A percentile compares a stretch with the other conserved stretches of the same genome.
phyloP scores from a whole-genome alignment of 2,797 vertebrate genomes.

The Nannoperca obscura region DNA sequence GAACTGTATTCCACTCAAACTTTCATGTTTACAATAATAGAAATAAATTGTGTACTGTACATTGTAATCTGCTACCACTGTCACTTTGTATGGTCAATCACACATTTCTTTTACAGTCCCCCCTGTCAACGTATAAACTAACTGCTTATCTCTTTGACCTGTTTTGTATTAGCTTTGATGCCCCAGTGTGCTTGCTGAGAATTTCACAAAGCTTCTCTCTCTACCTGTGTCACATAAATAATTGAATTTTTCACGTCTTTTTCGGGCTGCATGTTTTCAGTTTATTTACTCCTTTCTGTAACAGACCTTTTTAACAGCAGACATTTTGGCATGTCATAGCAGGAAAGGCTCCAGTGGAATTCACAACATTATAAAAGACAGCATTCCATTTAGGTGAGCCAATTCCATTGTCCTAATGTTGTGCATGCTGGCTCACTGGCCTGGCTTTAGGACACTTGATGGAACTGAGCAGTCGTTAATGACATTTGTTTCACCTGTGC shows the following conservation, averaged over 20 bases:
- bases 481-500: background rate
- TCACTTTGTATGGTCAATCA: background rate
- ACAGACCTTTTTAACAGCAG: background rate
- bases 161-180: background rate
- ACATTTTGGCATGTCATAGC: background rate
- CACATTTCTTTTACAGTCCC: background rate
- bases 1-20: background rate
- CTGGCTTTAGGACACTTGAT: background rate
- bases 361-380: background rate
- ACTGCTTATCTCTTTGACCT: background rate
- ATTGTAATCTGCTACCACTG: background rate
- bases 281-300: background rate
- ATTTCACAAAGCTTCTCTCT: background rate
- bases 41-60: background rate
- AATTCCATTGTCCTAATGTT: background rate
- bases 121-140: background rate
- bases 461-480: background rate
- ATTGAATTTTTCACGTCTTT: background rate
- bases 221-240: background rate
- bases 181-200: background rate
- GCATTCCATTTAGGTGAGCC: background rate
- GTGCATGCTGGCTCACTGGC: background rate
- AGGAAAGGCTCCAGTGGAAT: background rate
- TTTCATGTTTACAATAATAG: background rate
- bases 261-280: background rate